phyloP scores from a whole-genome alignment of 2,797 vertebrate genomes.

The Orientallactaga sibirica region DNA sequence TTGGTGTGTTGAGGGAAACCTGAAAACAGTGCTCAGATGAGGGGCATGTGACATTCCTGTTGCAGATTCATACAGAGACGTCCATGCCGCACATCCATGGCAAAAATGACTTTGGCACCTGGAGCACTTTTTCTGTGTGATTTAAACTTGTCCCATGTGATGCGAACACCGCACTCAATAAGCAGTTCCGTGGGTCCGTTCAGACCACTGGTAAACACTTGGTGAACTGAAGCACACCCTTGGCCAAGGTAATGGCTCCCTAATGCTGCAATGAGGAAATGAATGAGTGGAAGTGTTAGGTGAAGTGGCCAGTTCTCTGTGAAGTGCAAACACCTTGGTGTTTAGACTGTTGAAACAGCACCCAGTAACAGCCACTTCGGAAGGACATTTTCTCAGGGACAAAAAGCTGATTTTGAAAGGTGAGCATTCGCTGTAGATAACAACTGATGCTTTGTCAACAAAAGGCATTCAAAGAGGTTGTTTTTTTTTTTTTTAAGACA shows the following conservation, averaged over 20 bases:
- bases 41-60: neutral
- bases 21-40: neutral
- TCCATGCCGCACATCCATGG: no score
- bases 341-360: neutral
- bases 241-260: neutral
- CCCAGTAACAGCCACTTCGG: neutral
- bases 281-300: neutral
- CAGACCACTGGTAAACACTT: neutral
- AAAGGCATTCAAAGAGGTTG: neutral
- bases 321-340: neutral
- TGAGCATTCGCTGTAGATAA: conserved; percentile 17
- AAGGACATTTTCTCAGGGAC: neutral
- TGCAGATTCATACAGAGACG: neutral
- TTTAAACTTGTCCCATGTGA: conserved; percentile 20
- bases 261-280: neutral
- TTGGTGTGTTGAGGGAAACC: neutral
- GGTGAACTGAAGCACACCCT: neutral
- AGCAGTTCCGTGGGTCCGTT: neutral
- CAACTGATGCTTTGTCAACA: neutral
- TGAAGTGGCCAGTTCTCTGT: neutral
- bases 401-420: conserved; percentile 21
- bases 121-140: neutral
- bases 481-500: neutral
- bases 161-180: neutral
- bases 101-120: neutral